phyloP scores from a whole-genome alignment of 2,888 invertebrate species.

The Eugnorisma glareosa region DNA sequence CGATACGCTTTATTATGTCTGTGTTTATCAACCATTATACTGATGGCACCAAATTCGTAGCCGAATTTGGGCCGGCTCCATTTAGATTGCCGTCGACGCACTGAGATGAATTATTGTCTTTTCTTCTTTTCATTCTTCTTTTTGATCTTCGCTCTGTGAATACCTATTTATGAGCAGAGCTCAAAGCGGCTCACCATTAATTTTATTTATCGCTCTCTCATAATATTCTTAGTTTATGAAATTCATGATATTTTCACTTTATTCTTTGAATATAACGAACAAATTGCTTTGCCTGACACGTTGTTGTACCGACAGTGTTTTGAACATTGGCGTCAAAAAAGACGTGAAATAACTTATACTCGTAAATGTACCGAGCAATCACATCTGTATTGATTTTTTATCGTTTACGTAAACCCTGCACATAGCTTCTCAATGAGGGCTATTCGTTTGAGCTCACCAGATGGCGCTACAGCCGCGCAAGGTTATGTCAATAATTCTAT shows the following conservation, averaged over 20 bases:
- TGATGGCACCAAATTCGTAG: neutral
- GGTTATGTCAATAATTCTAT: no score
- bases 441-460: no score
- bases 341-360: constrained; percentile 4
- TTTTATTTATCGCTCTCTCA: constrained; percentile 6
- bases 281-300: constrained; percentile 5
- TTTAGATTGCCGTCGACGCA: neutral
- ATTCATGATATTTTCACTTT: constrained; percentile 8
- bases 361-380: neutral
- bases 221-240: neutral
- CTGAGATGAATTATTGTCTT: constrained; percentile 2
- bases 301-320: constrained; percentile 13
- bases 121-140: neutral
- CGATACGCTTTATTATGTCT: neutral
- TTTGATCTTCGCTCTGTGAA: neutral
- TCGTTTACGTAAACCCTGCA: neutral
- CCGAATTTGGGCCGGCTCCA: neutral
- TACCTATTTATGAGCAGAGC: neutral
- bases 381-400: constrained; percentile 11
- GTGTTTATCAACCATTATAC: neutral
- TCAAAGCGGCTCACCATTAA: neutral
- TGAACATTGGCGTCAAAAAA: constrained; percentile 1
- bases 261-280: constrained; percentile 7
- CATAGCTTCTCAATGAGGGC: neutral
- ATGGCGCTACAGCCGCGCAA: no score